Evolutionary conservation across 2,888 invertebrate genomes (phyloP).

Genomic region (Apodemia hepburni): DNA sequence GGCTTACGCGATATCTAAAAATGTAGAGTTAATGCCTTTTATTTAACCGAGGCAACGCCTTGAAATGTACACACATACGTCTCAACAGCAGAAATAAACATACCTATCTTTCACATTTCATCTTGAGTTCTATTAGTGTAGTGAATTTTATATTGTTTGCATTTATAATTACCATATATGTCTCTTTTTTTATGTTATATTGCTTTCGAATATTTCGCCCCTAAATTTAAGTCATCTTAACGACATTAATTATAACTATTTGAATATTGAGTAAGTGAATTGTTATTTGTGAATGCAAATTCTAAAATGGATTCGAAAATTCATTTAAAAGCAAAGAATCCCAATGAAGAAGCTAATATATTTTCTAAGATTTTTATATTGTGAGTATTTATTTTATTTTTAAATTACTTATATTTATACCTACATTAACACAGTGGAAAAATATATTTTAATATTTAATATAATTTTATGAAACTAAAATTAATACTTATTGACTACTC

Average conservation of each 20-base stretch:
- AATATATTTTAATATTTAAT: too few species aligned
- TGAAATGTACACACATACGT: background rate
- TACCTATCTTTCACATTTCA: background rate
- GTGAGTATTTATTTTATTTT: conserved; percentile 70
- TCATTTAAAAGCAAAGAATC: conserved; percentile 80
- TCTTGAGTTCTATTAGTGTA: background rate
- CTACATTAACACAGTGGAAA: too few species aligned
- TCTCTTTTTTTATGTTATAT: too few species aligned
- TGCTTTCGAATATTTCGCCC: too few species aligned
- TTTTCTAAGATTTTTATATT: conserved; percentile 80
- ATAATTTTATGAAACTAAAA: too few species aligned
- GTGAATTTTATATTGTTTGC: background rate
- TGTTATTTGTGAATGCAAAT: background rate
- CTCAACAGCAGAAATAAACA: background rate
- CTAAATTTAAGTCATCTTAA: too few species aligned
- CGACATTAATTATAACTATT: too few species aligned
- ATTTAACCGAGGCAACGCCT: background rate
- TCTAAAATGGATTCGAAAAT: conserved; percentile 80
- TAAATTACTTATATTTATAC: too few species aligned
- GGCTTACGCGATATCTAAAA: background rate
- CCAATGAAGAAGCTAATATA: conserved; percentile 77
- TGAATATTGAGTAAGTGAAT: background rate
- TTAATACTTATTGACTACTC: too few species aligned
- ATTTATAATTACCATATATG: too few species aligned
- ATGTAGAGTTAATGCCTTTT: background rate